Conservation (phyloP, 2,888 invertebrate species). For the Eristalis intricaria region DNA sequence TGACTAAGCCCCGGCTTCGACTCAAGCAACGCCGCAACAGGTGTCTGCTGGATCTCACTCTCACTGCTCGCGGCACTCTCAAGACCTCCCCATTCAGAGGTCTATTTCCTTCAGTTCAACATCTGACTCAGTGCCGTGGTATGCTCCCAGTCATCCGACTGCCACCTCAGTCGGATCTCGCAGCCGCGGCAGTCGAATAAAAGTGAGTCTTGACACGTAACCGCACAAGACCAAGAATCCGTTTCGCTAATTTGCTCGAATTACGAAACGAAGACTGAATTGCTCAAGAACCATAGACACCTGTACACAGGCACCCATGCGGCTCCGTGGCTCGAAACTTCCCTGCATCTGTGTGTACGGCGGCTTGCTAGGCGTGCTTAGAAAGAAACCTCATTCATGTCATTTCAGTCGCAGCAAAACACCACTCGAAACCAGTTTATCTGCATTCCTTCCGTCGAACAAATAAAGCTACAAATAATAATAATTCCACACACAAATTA, state of each 20-base stretch:
- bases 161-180: not conserved
- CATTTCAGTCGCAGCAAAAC: slow-evolving; percentile 30
- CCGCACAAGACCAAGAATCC: slow-evolving; percentile 30
- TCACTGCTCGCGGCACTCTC: not conserved
- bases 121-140: not conserved
- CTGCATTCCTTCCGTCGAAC: slow-evolving; percentile 59
- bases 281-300: slow-evolving; percentile 55
- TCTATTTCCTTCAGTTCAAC: not conserved
- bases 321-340: not conserved
- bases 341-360: not conserved
- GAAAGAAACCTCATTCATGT: slow-evolving; percentile 65
- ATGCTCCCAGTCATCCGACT: not conserved
- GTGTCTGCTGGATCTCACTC: not conserved
- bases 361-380: slow-evolving; percentile 37
- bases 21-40: not conserved
- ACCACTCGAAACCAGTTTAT: slow-evolving; percentile 62
- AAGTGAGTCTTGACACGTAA: slow-evolving; percentile 35
- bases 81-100: not conserved
- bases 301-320: not conserved
- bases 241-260: slow-evolving; percentile 55
- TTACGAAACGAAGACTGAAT: slow-evolving; percentile 57
- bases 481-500: slow-evolving; percentile 59
- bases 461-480: slow-evolving; percentile 49
- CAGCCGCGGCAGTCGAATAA: not conserved
- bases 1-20: not conserved